Evolutionary conservation across 2,797 vertebrate species (phyloP), one percentile per base, ranked within the genome.

Genomic region (Enteromius fasciolatus): DNA sequence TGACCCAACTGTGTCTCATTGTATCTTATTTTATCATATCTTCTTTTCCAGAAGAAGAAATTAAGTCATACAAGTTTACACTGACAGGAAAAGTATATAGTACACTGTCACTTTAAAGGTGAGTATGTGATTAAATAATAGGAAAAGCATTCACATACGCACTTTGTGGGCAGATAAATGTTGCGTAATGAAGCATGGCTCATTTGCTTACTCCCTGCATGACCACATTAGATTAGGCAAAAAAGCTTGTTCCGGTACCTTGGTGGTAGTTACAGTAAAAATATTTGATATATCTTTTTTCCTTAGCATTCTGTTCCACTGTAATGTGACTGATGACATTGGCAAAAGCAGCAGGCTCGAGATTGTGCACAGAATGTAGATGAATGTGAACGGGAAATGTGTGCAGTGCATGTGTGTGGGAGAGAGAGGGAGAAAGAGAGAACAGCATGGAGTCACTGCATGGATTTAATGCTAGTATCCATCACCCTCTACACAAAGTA

Each of bases 401-500:
- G 73, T 77, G 79, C 23, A 36, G 31, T 33, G 48, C 36, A 10
- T 39, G 52, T 39, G 52, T 64, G 64, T 39, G 63, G 8, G 36
- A 75, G 68, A 79, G 70, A 52, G 80, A 11, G 41, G 74, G 48
- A 57, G 44, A 44, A 15, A 72, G 52, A 64, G 17, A 36, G 48
- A 68, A 4, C 15, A 15, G 67, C 57, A 67, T 23, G 66, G 66
- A 79, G 74, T 54, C 33, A 1, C 54, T 80, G 70, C 68, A 79
- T 73, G 76, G 82, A 81, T 82, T 82, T 84, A 82, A 84, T 86
- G 68, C 64, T 52, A 81, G 78, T 77, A 86, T 86, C 82, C 74
- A 86, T 86, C 85, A 86, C 67, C 61, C 80, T 79, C 70, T 68
- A 72, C 59, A 69, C 70, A 57, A 64, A 84, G 57, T 80, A 69